These are phyloP conservation scores for Ascaphus truei DNA, from an alignment of 2,113 vertebrate species.

Conservation along the genomic window DNA sequence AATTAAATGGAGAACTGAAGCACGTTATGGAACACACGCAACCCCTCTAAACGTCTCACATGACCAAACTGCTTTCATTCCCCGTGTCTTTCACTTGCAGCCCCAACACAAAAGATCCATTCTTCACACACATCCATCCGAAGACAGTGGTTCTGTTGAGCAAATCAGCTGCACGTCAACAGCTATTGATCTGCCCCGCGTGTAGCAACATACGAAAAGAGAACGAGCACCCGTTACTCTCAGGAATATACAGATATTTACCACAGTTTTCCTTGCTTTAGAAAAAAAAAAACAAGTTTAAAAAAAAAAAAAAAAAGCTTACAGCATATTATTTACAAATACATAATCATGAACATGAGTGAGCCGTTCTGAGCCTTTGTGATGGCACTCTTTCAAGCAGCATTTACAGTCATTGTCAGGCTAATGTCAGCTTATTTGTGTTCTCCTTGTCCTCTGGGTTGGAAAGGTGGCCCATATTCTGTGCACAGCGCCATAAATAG, in stretches of 20 bases:
- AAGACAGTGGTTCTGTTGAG: conserved; percentile 79
- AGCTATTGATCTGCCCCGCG: conserved; percentile 70
- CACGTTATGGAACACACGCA: background rate
- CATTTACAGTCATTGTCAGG: background rate
- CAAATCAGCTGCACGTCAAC: conserved; percentile 71
- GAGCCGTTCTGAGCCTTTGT: background rate
- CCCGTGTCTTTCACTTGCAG: too few relatives aligned
- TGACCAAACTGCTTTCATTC: too few relatives aligned
- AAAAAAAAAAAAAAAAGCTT: conserved; percentile 70
- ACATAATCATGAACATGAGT: conserved; percentile 39
- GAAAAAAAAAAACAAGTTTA: conserved; percentile 59
- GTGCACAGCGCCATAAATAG: background rate
- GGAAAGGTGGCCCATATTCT: background rate
- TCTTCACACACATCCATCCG: background rate
- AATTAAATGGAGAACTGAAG: background rate
- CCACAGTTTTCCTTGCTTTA: conserved; percentile 65
- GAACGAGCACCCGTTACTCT: conserved; percentile 58
- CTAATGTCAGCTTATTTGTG: background rate
- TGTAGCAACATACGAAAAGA: conserved; percentile 52
- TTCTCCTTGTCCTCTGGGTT: background rate
- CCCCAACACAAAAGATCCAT: too few relatives aligned
- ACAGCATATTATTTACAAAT: conserved; percentile 74
- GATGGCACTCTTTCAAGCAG: conserved; percentile 21
- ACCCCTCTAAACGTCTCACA: background rate
- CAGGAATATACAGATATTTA: conserved; percentile 79